Base-by-base conservation (phyloP, 2,797 vertebrate species). In the Bucorvus abyssinicus region DNA sequence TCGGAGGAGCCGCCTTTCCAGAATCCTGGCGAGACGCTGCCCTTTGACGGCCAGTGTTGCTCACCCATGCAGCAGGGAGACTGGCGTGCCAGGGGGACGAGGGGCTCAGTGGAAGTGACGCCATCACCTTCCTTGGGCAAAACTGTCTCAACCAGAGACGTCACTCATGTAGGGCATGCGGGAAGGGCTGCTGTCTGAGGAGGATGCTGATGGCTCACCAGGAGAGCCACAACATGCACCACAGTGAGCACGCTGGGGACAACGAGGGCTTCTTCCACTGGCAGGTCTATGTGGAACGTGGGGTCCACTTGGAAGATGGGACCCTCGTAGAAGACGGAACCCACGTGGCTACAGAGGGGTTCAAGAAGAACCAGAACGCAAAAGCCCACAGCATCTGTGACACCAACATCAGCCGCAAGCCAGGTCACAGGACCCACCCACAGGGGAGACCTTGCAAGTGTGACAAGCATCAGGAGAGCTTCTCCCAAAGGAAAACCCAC, bases 111-210 rank as follows among this genome's bases (percentile, higher is more conserved):
- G 23, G 36, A 59, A 76, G 84, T 26, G 75, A 49, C 3, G 1
- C 90, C 2, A 40, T 82, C 6, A 60, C 56, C 6, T 78, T 93
- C 34, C 93, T 84, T 27, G 92, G 88, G 80, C 93, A 93, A 12
- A 95, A 94, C 79, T 87, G 93, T 32, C 94, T 96, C 3, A 87
- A 84, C 3, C 96, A 96, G 75, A 96, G 96, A 65, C 92, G 93
- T 53, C 96, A 94, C 67, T 93, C 87, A 0, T 96, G 97, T 57
- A 63, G 87, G 17, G 94, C 90, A 3, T 96, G 95, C 8, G 94
- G 97, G 76, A 97, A 97, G 81, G 92, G 95, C 90, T 97, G 96
- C 65, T 95, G 97, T 32, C 94, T 97, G 27, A 96, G 95, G 93
- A 97, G 96, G 81, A 96, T 97, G 93, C 92, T 96, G 70, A 40